Evolutionary conservation across 2,797 vertebrate genomes (phyloP).

Genomic region (Apogon hyalosoma): DNA sequence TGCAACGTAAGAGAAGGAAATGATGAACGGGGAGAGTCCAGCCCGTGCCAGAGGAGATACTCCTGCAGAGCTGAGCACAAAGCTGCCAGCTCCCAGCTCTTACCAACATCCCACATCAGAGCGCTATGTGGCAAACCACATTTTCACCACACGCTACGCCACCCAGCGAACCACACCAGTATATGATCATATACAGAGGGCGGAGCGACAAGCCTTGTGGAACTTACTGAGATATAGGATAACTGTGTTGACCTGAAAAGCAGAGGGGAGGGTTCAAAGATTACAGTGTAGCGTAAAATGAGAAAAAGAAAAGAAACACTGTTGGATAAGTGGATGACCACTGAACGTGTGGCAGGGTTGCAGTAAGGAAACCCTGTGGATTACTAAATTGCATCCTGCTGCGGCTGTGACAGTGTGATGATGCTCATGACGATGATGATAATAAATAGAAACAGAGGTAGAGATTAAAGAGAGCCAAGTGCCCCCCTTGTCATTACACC

Average conservation of each 20-base stretch:
- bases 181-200: slow-evolving; percentile 52
- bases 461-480: slow-evolving; percentile 79
- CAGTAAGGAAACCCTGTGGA: slow-evolving; percentile 60
- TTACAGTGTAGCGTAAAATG: slow-evolving; percentile 50
- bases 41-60: slow-evolving; percentile 39
- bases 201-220: slow-evolving; percentile 27
- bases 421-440: slow-evolving; percentile 72
- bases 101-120: slow-evolving; percentile 78
- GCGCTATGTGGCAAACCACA: slow-evolving; percentile 56
- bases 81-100: slow-evolving; percentile 57
- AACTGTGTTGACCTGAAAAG: slow-evolving; percentile 50
- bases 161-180: slow-evolving; percentile 64
- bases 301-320: slow-evolving; percentile 47
- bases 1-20: slow-evolving; percentile 48
- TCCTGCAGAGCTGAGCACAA: slow-evolving; percentile 39
- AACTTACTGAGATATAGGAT: slow-evolving; percentile 43
- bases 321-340: slow-evolving; percentile 45
- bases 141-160: slow-evolving; percentile 69
- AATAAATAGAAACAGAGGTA: slow-evolving; percentile 80
- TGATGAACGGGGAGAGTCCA: slow-evolving; percentile 31
- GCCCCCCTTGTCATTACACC: slow-evolving; percentile 81
- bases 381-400: slow-evolving; percentile 74
- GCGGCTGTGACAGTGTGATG: slow-evolving; percentile 60
- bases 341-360: slow-evolving; percentile 60
- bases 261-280: slow-evolving; percentile 27